phyloP scores from a whole-genome alignment of 2,888 invertebrate species.

The Dicyrtomina minuta region DNA sequence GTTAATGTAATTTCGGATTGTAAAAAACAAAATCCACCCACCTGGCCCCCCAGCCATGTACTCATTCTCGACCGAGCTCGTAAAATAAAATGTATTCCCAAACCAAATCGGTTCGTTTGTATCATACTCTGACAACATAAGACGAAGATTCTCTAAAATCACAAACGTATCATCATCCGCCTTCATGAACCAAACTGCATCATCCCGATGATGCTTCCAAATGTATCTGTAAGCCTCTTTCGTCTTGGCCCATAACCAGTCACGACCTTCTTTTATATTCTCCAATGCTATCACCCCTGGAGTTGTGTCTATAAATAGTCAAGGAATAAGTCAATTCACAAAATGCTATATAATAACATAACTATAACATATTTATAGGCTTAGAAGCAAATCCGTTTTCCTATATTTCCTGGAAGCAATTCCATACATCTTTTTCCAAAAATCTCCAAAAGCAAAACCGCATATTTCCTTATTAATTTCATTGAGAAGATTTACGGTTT shows the following conservation, averaged over 20 bases:
- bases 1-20: no score
- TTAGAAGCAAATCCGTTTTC: no score
- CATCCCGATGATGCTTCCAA: conserved; percentile 76
- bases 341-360: no score
- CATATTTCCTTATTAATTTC: no score
- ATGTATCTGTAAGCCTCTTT: conserved; percentile 89
- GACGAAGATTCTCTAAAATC: conserved; percentile 92
- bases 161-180: conserved; percentile 83
- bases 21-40: no score
- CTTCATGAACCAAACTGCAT: conserved; percentile 96
- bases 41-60: conserved; percentile 88
- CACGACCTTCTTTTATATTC: conserved; percentile 76
- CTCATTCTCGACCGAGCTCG: conserved; percentile 67
- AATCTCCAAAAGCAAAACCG: no score
- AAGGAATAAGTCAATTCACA: background rate
- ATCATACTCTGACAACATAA: conserved; percentile 76
- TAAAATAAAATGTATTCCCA: conserved; percentile 80
- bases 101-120: conserved; percentile 79
- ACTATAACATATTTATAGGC: no score
- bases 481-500: no score
- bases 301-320: conserved; percentile 62
- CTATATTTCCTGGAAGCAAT: no score
- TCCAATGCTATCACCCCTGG: conserved; percentile 80
- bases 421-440: no score
- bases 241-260: conserved; percentile 95